Conservation (phyloP, 2,888 invertebrate species). For the Macrophya alboannulata region DNA sequence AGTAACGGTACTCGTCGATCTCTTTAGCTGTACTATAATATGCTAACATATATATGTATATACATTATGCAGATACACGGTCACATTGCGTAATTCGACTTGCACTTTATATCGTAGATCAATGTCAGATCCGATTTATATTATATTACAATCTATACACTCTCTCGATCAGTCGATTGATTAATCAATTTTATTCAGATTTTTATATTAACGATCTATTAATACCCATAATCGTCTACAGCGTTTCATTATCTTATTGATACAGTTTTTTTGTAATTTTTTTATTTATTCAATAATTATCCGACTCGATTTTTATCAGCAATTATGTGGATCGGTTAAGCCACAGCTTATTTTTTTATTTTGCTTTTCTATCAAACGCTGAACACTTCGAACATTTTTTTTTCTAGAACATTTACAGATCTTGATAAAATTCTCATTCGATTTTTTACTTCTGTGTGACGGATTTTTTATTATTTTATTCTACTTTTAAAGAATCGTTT, state of each 20-base stretch:
- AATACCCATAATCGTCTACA: background rate
- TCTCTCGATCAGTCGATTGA: background rate
- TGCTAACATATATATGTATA: too few species aligned
- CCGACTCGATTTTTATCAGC: background rate
- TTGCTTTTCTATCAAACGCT: too few species aligned
- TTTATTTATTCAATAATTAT: background rate
- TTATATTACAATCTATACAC: background rate
- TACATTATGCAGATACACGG: background rate
- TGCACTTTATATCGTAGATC: background rate
- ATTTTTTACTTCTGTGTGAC: too few species aligned
- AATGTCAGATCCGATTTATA: slow-evolving; percentile 1
- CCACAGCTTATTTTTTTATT: too few species aligned
- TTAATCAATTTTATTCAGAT: background rate
- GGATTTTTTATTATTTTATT: too few species aligned
- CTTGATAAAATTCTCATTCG: too few species aligned
- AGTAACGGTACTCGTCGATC: background rate
- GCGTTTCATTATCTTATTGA: background rate
- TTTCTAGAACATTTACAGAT: too few species aligned
- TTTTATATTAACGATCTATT: background rate
- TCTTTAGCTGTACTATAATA: background rate
- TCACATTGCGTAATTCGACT: slow-evolving; percentile 2
- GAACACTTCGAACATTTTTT: too few species aligned
- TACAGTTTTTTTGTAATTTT: background rate
- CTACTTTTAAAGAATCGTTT: too few species aligned
- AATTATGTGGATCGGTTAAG: too few species aligned